Evolutionary conservation across 1,140 invertebrate species (phyloP), one percentile per base, ranked within the genome.

Genomic region (Ylistrum balloti): DNA sequence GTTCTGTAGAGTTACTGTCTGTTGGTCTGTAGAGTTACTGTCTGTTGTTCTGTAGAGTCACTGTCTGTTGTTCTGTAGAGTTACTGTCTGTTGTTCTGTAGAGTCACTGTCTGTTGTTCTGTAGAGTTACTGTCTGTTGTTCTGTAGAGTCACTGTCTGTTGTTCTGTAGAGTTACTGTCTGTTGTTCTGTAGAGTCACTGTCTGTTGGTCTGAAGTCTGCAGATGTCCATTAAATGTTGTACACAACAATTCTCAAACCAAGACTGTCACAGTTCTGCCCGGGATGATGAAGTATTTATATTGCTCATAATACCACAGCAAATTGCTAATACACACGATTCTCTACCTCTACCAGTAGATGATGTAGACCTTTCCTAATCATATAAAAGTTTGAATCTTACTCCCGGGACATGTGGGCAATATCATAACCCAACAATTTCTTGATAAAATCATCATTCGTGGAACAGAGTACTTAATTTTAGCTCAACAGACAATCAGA

Each of bases 311-410:
- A 74, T 74, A 11, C 22, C 22, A 74, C 56, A 74, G 56, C 56
- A 17, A 74, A 74, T n/a, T 74, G n/a, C 22, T n/a, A 1, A 2
- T 74, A 9, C 22, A 74, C 56, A 74, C 56, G 56, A 74, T 74
- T 7, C 56, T 74, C 0, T 28, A 28, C n/a, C 56, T 28, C 9
- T 74, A n/a, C n/a, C 56, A 74, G 56, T 74, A n/a, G 28, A 74
- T 9, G 22, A 74, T 74, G 28, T 74, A 74, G 56, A 74, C 56
- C 56, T 28, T 2, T n/a, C 28, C 56, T 74, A n/a, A 74, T 74
- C n/a, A 74, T 28, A 74, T 74, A 74, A 9, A n/a, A 28, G n/a
- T 74, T 74, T 74, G n/a, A 74, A 74, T 74, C 56, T 74, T 74
- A n/a, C 56, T 74, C 56, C 56, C 2, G 45, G 45, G 45, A 48